Conservation (phyloP, 2,113 vertebrate genomes). For the Galbula dea region DNA sequence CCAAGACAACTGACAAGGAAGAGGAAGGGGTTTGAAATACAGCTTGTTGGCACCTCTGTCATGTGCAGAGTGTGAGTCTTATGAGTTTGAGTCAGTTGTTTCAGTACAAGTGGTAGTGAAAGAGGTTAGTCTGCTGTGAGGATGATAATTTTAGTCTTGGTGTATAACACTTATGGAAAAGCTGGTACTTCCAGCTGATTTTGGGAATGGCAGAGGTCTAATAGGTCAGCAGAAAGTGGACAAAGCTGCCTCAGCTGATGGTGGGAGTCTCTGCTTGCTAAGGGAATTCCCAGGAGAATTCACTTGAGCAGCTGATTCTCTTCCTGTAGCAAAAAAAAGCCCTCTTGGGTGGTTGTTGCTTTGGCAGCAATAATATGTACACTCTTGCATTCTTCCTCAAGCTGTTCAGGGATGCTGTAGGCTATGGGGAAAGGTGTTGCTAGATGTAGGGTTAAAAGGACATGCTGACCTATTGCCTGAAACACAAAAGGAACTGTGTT, state of each 20-base stretch:
- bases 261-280: neutral
- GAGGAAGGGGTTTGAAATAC: neutral
- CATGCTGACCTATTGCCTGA: neutral
- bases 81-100: neutral
- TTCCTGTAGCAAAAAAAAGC: neutral
- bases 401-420: neutral
- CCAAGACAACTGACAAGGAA: neutral
- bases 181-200: neutral
- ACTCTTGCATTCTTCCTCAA: neutral
- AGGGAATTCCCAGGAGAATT: neutral
- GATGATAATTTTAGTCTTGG: neutral
- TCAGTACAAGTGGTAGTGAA: neutral
- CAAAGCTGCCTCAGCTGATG: neutral
- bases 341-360: neutral
- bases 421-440: neutral
- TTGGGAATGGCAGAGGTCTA: neutral
- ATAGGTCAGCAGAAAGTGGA: neutral
- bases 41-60: neutral
- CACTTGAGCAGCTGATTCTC: neutral
- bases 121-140: neutral
- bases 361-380: neutral
- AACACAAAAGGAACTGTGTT: neutral
- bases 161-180: neutral
- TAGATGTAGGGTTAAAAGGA: neutral
- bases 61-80: neutral